These are phyloP conservation scores for Drosophila paracracens DNA, from an alignment of 2,888 invertebrate species.

Conservation along the genomic window DNA sequence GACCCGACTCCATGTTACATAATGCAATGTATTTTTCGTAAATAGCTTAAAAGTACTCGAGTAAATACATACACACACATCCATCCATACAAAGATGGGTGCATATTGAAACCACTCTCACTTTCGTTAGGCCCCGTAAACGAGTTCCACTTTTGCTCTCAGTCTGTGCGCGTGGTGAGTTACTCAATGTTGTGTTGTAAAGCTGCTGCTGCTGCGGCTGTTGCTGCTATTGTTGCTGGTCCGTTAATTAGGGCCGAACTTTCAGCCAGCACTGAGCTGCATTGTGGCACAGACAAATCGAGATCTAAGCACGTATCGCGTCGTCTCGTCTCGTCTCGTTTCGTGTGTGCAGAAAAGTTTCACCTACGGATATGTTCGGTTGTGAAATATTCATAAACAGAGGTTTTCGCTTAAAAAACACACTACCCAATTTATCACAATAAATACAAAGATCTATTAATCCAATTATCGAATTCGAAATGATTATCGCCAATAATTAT, in stretches of 20 bases:
- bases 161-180: conserved; percentile 56
- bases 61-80: conserved; percentile 4
- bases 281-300: conserved; percentile 62
- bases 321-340: conserved; percentile 6
- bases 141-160: conserved; percentile 72
- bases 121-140: conserved; percentile 67
- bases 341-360: conserved; percentile 63
- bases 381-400: conserved; percentile 46
- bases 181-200: conserved; percentile 62
- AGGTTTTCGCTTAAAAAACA: conserved; percentile 9
- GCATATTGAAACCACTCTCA: conserved; percentile 63
- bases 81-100: conserved; percentile 4
- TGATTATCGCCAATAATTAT: conserved; percentile 2
- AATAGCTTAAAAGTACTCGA: background rate
- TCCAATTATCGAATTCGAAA: background rate
- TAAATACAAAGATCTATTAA: conserved; percentile 1
- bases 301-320: conserved; percentile 53
- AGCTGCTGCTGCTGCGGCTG: conserved; percentile 35
- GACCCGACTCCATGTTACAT: background rate
- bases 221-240: conserved; percentile 37
- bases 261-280: conserved; percentile 52
- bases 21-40: conserved; percentile 8
- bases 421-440: background rate
- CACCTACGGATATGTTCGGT: conserved; percentile 65
- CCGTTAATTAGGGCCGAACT: conserved; percentile 67